Conservation (phyloP, 92 coral and sea anemone species). For the Scolanthus callimorphus region DNA sequence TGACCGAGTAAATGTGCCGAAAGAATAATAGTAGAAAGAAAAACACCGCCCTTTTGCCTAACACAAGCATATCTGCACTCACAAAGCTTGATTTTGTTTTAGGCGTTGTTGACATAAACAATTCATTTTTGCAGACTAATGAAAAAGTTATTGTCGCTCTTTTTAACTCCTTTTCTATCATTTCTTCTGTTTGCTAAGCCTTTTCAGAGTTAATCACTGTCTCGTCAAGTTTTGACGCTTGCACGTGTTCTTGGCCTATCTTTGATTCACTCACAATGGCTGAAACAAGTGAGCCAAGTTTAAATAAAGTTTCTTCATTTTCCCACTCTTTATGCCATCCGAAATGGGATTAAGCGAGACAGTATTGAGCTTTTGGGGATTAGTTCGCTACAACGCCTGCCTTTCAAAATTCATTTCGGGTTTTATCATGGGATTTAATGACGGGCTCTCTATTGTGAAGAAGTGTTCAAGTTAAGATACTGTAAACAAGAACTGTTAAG, state of each 20-base stretch:
- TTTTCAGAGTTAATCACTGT: background rate
- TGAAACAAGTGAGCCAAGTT: background rate
- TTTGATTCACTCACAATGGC: background rate
- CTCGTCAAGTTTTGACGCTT: background rate
- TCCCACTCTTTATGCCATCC: background rate
- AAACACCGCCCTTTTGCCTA: background rate
- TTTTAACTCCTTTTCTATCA: background rate
- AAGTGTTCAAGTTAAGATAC: too few relatives aligned
- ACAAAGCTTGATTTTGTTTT: background rate
- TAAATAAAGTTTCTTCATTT: too few relatives aligned
- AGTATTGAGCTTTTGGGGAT: background rate
- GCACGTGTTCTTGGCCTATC: background rate
- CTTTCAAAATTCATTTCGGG: too few relatives aligned
- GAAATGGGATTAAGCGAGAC: background rate
- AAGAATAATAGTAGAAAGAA: background rate
- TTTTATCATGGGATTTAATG: too few relatives aligned
- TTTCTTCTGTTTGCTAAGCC: background rate
- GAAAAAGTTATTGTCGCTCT: background rate
- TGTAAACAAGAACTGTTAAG: too few relatives aligned
- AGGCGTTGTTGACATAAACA: background rate
- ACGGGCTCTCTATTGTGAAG: too few relatives aligned
- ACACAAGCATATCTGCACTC: background rate
- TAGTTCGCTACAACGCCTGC: too few relatives aligned
- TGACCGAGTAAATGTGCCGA: background rate
- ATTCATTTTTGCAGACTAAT: background rate